Percentiles rank a stretch among this genome's conserved stretches.
phyloP scores from a whole-genome alignment of 2,113 vertebrate genomes.

The Cricetomys ansorgei region DNA sequence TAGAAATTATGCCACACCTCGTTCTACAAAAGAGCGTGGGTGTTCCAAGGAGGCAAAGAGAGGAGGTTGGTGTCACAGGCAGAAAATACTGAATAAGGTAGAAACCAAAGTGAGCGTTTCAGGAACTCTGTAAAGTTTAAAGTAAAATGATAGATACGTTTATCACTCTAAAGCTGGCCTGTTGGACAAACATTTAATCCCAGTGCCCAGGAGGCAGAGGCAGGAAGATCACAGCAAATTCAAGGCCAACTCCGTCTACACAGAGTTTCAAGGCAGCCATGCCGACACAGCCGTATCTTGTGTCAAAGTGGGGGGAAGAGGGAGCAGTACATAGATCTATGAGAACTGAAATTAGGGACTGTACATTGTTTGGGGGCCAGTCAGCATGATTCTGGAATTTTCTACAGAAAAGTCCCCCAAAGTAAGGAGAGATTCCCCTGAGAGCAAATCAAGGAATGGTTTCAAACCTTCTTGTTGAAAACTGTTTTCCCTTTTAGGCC shows the following conservation, averaged over 20 bases:
- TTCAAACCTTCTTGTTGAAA: background rate
- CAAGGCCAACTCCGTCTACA: background rate
- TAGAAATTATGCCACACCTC: background rate
- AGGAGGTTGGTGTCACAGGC: background rate
- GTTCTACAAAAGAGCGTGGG: background rate
- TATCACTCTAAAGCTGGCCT: background rate
- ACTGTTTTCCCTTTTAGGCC: background rate
- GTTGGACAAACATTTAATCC: background rate
- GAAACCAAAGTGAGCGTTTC: background rate
- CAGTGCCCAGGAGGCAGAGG: background rate
- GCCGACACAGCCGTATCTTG: background rate
- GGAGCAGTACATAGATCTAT: background rate
- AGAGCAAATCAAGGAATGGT: slow-evolving; percentile 26
- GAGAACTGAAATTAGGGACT: background rate
- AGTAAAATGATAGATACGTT: background rate
- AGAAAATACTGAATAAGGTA: background rate
- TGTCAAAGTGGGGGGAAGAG: background rate
- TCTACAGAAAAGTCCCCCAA: background rate
- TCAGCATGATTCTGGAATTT: background rate
- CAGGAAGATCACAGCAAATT: background rate
- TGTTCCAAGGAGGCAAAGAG: background rate
- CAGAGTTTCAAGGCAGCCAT: background rate
- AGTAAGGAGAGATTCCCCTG: background rate
- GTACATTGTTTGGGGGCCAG: background rate
- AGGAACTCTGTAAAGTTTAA: background rate